Evolutionary conservation across 2,113 vertebrate genomes (phyloP), one percentile per base, ranked within the genome.

Genomic region (Sinocyclocheilus anshuiensis): DNA sequence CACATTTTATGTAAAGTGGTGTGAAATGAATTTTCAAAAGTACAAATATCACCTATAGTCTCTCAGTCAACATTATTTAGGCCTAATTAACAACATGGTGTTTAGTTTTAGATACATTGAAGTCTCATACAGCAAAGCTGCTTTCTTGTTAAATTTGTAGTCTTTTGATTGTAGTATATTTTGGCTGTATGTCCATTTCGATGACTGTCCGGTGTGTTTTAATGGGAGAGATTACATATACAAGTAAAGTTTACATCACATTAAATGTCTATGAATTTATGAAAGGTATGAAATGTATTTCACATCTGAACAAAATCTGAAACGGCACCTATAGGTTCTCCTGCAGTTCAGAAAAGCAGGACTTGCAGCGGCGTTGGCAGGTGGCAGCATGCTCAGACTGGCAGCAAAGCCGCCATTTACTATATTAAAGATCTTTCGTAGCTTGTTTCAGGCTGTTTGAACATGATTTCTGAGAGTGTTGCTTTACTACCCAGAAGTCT

Each of bases 381-480:
- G 84, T 71, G 39, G n/a, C 53, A 82, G 76, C 87, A 81, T 85
- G 87, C 29, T 65, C 71, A 81, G 80, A 26, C 79, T 61, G 79
- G 75, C 71, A 74, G 75, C 57, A 75, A 55, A 75, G 45, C 75
- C 50, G 85, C 87, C n/a, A 87, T 65, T 86, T 86, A 55, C 24
- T 33, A 50, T 9, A 22, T 76, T 24, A 63, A 87, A 86, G 86
- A 87, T 33, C 50, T 2, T 75, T 65, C 5, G 1, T n/a, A 63
- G 39, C 71, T 24, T 53, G 26, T 78, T 71, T 61, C 45, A 26
- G 78, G n/a, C 11, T 42, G 57, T 50, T 69, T 78, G 18, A 48
- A 69, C 24, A 11, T 39, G 50, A 77, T 59, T 85, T 20, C 16
- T 39, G 77, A 22, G 36, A 45, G 78, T 15, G 13, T 65, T 48